These are phyloP conservation scores for Agriopis aurantiaria DNA, from an alignment of 2,888 invertebrate genomes.

Conservation along the genomic window DNA sequence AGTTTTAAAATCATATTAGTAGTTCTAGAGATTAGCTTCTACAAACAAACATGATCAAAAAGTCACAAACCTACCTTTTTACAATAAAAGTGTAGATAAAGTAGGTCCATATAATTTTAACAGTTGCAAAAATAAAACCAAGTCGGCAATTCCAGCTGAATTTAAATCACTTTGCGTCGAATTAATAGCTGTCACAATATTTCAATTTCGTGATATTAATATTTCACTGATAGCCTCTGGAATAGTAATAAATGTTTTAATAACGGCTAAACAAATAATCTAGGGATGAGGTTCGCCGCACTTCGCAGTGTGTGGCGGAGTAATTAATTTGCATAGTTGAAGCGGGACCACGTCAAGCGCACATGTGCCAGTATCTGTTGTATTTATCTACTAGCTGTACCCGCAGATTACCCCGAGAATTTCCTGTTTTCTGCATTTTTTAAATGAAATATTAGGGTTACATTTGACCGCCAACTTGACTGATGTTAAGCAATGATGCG, in stretches of 20 bases:
- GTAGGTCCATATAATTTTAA: not conserved
- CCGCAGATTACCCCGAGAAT: not conserved
- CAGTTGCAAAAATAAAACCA: not conserved
- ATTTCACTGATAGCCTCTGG: constrained; percentile 13
- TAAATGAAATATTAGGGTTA: too few relatives aligned
- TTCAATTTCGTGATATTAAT: constrained; percentile 16
- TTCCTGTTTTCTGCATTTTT: not conserved
- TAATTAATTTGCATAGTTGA: constrained; percentile 76
- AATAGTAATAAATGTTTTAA: constrained; percentile 30
- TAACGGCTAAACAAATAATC: constrained; percentile 35
- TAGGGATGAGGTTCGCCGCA: constrained; percentile 56
- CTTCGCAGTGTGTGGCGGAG: constrained; percentile 55
- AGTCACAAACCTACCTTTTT: too few relatives aligned
- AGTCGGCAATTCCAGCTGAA: not conserved
- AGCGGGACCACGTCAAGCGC: constrained; percentile 53
- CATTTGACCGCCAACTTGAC: too few relatives aligned
- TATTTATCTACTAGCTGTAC: constrained; percentile 6
- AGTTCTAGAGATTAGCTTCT: too few relatives aligned
- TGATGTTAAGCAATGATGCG: too few relatives aligned
- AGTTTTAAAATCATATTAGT: too few relatives aligned
- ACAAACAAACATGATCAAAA: too few relatives aligned
- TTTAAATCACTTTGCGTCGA: constrained; percentile 5
- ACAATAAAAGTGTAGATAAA: too few relatives aligned
- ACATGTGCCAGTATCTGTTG: constrained; percentile 40
- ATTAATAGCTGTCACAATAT: constrained; percentile 11